Evolutionary conservation across 2,113 vertebrate species (phyloP).

Genomic region (Channa maculata): DNA sequence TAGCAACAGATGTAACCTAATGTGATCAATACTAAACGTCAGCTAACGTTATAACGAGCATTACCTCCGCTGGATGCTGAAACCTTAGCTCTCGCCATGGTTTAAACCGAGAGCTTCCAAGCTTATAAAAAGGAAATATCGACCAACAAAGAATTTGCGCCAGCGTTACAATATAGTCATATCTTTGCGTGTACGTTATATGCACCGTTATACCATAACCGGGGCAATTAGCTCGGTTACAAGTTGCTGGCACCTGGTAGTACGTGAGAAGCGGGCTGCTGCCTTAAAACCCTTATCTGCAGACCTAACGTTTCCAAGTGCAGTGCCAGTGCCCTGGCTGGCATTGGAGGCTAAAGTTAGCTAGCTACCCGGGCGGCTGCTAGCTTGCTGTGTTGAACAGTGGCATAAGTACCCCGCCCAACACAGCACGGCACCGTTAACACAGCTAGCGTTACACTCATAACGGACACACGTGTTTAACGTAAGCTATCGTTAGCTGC

Average conservation of each 20-base stretch:
- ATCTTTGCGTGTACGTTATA: background rate
- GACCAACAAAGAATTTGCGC: background rate
- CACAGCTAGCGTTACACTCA: conserved; percentile 17
- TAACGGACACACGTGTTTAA: background rate
- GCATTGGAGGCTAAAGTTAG: conserved; percentile 42
- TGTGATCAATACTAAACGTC: too few species aligned
- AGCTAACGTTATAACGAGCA: too few species aligned
- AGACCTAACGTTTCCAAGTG: conserved; percentile 35
- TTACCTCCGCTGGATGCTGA: too few species aligned
- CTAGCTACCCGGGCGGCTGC: conserved; percentile 16
- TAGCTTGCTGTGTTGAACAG: conserved; percentile 1
- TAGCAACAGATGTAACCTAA: too few species aligned
- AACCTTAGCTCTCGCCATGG: too few species aligned
- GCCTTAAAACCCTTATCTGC: conserved; percentile 24
- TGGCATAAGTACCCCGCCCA: conserved; percentile 56
- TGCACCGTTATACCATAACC: background rate
- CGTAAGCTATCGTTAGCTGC: conserved; percentile 46
- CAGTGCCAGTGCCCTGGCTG: conserved; percentile 45
- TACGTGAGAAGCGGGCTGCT: background rate
- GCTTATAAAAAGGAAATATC: background rate
- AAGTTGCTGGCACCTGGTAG: conserved; percentile 43
- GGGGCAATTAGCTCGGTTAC: background rate
- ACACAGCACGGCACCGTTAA: conserved; percentile 44
- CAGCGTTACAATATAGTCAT: too few species aligned
- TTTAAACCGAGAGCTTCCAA: too few species aligned